A percentile compares a stretch with the other conserved stretches of the same genome.
phyloP scores from a whole-genome alignment of 1,140 invertebrate genomes.

The Drosophila nebulosa region DNA sequence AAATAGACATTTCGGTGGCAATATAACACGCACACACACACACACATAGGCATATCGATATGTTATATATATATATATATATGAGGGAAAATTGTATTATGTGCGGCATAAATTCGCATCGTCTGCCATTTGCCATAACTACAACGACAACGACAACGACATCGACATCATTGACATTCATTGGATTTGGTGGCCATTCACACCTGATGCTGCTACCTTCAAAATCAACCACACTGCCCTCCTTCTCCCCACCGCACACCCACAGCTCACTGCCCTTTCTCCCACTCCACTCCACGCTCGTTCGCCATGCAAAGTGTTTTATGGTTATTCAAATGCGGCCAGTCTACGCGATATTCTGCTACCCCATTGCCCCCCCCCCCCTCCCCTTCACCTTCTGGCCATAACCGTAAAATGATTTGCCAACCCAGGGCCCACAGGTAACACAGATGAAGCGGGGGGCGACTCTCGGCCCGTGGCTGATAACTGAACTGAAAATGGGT shows the following conservation, averaged over 20 bases:
- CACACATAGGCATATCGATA: background rate
- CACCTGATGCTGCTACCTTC: slow-evolving; percentile 57
- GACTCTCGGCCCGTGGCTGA: background rate
- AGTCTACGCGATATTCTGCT: slow-evolving; percentile 25
- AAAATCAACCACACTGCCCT: background rate
- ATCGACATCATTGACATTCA: slow-evolving; percentile 68
- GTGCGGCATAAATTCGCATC: slow-evolving; percentile 64
- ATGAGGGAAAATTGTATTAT: slow-evolving; percentile 52
- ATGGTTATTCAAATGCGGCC: slow-evolving; percentile 62
- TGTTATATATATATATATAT: background rate
- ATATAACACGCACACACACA: slow-evolving; percentile 5
- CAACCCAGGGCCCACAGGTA: slow-evolving; percentile 1
- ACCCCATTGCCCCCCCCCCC: background rate
- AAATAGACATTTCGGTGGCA: slow-evolving; percentile 36
- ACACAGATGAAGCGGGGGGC: background rate
- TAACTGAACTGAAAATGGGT: background rate
- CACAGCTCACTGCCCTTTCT: background rate
- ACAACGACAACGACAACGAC: slow-evolving; percentile 48
- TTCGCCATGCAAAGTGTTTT: slow-evolving; percentile 49
- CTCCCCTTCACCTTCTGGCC: background rate
- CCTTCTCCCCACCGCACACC: background rate
- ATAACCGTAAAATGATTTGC: slow-evolving; percentile 68
- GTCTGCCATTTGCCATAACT: slow-evolving; percentile 47
- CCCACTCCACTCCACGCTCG: background rate
- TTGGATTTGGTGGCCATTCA: slow-evolving; percentile 70